Conservation (phyloP, 2,888 invertebrate species). For the Plusia festucae region DNA sequence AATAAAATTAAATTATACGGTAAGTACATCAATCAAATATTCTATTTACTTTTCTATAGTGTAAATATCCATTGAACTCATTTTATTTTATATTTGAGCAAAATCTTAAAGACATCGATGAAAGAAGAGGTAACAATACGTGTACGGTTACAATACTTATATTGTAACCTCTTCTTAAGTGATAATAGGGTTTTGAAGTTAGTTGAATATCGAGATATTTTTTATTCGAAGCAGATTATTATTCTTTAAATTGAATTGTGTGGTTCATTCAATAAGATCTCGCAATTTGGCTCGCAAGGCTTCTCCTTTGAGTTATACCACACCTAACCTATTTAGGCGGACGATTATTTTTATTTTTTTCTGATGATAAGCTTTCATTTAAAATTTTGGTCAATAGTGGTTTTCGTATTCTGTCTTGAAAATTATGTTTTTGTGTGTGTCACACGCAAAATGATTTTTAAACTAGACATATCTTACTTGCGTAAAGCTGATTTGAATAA, state of each 20-base stretch:
- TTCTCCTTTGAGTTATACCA: not conserved
- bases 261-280: not conserved
- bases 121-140: no score
- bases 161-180: no score
- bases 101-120: not conserved
- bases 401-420: no score
- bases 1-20: constrained; percentile 98
- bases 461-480: not conserved
- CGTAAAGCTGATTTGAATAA: not conserved
- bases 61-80: no score
- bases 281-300: not conserved
- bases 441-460: no score
- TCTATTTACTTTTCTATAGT: no score
- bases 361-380: no score
- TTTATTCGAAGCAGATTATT: not conserved
- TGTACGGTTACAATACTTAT: no score
- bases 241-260: not conserved
- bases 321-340: not conserved
- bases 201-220: not conserved
- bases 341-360: not conserved
- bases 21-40: no score
- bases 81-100: not conserved
- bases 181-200: not conserved
- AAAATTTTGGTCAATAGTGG: not conserved
- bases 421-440: no score